Percentiles rank a stretch among this genome's conserved stretches.
Conservation (phyloP, 2,113 vertebrate genomes). For the Murina feae region DNA sequence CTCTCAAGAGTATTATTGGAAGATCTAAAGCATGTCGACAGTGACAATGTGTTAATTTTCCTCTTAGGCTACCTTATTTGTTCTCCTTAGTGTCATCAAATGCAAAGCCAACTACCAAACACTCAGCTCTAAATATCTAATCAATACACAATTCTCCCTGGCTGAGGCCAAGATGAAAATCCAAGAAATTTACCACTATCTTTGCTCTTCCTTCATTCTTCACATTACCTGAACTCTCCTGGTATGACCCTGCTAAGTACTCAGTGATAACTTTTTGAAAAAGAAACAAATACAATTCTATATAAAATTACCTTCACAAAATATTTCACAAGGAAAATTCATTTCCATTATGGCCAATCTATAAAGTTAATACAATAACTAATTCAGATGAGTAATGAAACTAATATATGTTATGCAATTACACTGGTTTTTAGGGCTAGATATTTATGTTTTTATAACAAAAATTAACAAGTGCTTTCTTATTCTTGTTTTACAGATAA, state of each 20-base stretch:
- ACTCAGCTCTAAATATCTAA: background rate
- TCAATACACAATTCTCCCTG: slow-evolving; percentile 20
- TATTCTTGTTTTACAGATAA: background rate
- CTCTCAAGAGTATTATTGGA: background rate
- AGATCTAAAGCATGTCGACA: background rate
- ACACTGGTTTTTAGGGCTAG: background rate
- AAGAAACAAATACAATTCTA: background rate
- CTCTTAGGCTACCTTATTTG: background rate
- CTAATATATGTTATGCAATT: background rate
- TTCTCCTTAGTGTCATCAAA: slow-evolving; percentile 10
- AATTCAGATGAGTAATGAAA: background rate
- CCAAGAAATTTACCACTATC: background rate
- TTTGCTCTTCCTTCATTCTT: background rate
- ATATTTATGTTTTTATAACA: background rate
- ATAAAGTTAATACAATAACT: background rate
- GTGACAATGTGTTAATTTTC: background rate
- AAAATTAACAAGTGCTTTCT: background rate
- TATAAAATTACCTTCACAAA: background rate
- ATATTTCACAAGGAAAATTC: background rate
- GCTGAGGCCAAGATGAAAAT: background rate
- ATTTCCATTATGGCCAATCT: background rate
- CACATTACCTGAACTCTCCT: background rate
- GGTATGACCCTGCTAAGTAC: background rate
- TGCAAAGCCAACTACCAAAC: background rate
- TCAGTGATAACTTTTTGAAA: background rate